These are phyloP conservation scores for Bufotes viridis DNA, from an alignment of 2,797 vertebrate genomes.

Conservation along the genomic window DNA sequence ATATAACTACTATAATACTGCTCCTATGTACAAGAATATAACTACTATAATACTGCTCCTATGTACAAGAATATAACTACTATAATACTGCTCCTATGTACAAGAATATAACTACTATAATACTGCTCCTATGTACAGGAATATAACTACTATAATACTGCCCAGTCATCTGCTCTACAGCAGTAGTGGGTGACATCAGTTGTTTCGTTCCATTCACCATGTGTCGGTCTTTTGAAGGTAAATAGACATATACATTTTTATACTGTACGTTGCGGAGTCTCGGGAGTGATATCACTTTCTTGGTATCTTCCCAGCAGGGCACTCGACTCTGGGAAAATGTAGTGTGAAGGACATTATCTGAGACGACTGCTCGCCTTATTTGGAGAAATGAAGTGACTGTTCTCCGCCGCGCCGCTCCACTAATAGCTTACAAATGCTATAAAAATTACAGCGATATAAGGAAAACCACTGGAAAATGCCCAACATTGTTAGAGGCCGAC, in stretches of 20 bases:
- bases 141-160: not conserved
- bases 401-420: not conserved
- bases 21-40: too few species aligned
- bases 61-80: conserved; percentile 11
- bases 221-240: too few species aligned
- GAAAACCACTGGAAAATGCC: conserved; percentile 22
- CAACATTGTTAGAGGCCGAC: conserved; percentile 4
- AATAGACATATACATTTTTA: not conserved
- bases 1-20: conserved; percentile 11
- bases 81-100: conserved; percentile 2
- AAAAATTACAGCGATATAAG: conserved; percentile 43
- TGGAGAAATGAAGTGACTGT: conserved; percentile 9
- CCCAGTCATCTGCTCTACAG: not conserved
- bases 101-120: conserved; percentile 1
- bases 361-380: conserved; percentile 48
- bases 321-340: not conserved
- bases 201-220: too few species aligned
- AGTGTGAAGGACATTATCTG: conserved; percentile 18
- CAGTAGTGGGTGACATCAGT: too few species aligned
- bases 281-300: conserved; percentile 19
- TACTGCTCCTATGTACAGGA: too few species aligned
- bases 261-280: not conserved
- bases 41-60: not conserved
- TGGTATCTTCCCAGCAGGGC: conserved; percentile 18
- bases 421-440: conserved; percentile 30